phyloP scores from a whole-genome alignment of 2,113 vertebrate genomes.

The Nothocercus nigrocapillus region DNA sequence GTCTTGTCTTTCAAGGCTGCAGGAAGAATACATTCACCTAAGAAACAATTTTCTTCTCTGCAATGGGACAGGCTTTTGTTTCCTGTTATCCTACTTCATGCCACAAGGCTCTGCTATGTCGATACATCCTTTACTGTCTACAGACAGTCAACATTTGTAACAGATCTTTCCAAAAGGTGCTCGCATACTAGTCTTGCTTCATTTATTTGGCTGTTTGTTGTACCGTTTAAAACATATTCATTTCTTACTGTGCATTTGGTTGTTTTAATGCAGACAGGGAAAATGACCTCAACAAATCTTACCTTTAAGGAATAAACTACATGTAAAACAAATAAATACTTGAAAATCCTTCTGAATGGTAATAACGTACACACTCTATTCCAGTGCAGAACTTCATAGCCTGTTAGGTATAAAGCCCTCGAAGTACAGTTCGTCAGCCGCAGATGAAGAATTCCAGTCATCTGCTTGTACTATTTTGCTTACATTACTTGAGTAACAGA shows the following conservation, averaged over 20 bases:
- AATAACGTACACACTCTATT: neutral
- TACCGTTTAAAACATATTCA: constrained; percentile 29
- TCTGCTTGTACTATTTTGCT: neutral
- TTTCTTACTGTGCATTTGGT: constrained; percentile 10
- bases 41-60: neutral
- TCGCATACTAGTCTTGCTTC: neutral
- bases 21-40: neutral
- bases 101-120: neutral
- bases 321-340: constrained; percentile 70
- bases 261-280: neutral
- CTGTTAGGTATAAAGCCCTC: neutral
- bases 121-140: neutral
- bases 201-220: constrained; percentile 18
- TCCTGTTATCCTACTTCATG: neutral
- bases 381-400: constrained; percentile 28
- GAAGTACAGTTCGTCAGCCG: constrained; percentile 12
- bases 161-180: constrained; percentile 7
- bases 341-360: constrained; percentile 37
- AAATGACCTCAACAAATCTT: constrained; percentile 2
- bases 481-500: neutral
- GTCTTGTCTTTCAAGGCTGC: neutral
- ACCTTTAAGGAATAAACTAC: constrained; percentile 52
- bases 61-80: neutral
- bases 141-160: constrained; percentile 9
- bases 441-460: constrained; percentile 4